phyloP scores from a whole-genome alignment of 1,140 invertebrate genomes.

The Macrotrachela quadricornifera region DNA sequence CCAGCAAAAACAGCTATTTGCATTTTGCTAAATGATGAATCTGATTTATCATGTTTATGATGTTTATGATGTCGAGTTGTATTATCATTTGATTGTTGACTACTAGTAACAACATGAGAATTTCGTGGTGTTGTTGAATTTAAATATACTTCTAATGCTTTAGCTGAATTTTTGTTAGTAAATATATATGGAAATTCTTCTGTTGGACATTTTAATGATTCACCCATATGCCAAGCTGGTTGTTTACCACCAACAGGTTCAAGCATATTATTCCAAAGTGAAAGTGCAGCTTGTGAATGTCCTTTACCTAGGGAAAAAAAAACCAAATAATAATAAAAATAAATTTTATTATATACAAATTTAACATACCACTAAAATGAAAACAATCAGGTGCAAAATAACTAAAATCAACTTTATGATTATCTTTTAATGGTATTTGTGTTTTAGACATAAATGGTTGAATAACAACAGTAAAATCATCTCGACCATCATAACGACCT shows the following conservation, averaged over 20 bases:
- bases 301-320: background rate
- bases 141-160: too few species aligned
- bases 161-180: conserved; percentile 1
- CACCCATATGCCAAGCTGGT: background rate
- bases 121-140: too few species aligned
- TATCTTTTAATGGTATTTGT: background rate
- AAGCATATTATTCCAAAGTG: conserved; percentile 8
- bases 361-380: background rate
- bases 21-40: too few species aligned
- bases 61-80: too few species aligned
- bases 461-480: conserved; percentile 42
- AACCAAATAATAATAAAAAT: background rate
- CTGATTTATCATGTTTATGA: too few species aligned
- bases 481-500: conserved; percentile 32
- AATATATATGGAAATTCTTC: background rate
- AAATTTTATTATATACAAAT: background rate
- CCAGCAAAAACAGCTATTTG: too few species aligned
- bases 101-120: too few species aligned
- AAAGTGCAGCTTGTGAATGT: background rate
- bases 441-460: conserved; percentile 28
- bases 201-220: background rate
- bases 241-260: conserved; percentile 5
- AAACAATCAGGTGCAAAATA: conserved; percentile 10
- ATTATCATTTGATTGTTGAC: too few species aligned
- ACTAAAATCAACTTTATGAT: background rate